Evolutionary conservation across 1,140 invertebrate species (phyloP).

Genomic region (Tribolium madens): DNA sequence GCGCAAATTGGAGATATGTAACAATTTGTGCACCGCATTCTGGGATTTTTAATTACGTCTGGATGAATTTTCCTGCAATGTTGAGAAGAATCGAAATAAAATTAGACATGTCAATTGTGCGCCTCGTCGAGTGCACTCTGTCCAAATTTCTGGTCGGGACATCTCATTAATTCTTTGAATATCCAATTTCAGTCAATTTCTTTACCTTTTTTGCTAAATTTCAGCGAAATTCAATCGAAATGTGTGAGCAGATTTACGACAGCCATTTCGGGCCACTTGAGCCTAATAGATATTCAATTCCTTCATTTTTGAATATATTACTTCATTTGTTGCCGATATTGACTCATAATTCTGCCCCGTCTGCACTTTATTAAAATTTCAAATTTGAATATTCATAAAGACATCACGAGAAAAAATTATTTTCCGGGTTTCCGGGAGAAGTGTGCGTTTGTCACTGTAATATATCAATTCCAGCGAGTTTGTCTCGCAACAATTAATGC

Average conservation of each 20-base stretch:
- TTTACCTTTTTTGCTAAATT: conserved; percentile 49
- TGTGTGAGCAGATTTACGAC: conserved; percentile 57
- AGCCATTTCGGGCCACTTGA: conserved; percentile 53
- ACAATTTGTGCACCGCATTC: conserved; percentile 10
- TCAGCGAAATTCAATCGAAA: conserved; percentile 56
- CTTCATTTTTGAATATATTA: conserved; percentile 48
- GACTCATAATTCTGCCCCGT: conserved; percentile 42
- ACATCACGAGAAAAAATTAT: background rate
- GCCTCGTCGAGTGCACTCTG: conserved; percentile 18
- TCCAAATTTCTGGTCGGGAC: conserved; percentile 53
- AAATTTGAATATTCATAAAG: conserved; percentile 21
- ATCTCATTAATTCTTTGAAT: conserved; percentile 54
- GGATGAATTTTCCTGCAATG: background rate
- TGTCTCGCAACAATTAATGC: conserved; percentile 25
- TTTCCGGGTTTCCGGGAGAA: background rate
- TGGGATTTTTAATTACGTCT: conserved; percentile 6
- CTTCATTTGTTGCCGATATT: conserved; percentile 43
- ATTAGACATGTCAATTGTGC: conserved; percentile 32
- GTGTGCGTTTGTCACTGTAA: conserved; percentile 17
- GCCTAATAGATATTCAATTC: conserved; percentile 50
- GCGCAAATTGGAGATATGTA: conserved; percentile 28
- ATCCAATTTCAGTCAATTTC: conserved; percentile 56
- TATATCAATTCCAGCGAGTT: conserved; percentile 27
- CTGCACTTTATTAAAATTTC: conserved; percentile 21
- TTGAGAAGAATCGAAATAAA: background rate